These are phyloP conservation scores for Apus apus DNA, from an alignment of 2,113 vertebrate genomes.

Conservation along the genomic window DNA sequence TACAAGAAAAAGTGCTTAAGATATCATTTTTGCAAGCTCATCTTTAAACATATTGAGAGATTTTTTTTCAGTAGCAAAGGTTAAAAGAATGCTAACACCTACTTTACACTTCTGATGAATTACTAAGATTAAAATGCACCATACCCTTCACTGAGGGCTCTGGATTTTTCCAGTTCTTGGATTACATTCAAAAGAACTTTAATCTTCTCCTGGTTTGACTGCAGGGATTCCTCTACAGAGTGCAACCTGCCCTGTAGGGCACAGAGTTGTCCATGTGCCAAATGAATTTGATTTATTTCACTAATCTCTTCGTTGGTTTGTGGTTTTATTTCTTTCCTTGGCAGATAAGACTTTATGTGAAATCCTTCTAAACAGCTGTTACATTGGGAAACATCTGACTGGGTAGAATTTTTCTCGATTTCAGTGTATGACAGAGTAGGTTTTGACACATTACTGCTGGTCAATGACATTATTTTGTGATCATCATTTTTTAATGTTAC, in stretches of 20 bases:
- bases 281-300: constrained; percentile 68
- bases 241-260: constrained; percentile 88
- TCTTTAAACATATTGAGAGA: background rate
- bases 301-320: constrained; percentile 57
- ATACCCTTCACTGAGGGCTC: constrained; percentile 95
- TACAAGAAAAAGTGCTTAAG: background rate
- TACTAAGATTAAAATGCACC: constrained; percentile 42
- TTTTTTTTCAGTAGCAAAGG: background rate
- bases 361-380: constrained; percentile 61
- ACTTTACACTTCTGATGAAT: background rate
- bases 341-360: constrained; percentile 33
- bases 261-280: constrained; percentile 69
- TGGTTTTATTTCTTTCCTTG: constrained; percentile 58
- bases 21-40: background rate
- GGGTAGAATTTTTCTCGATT: background rate
- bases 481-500: background rate
- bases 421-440: background rate
- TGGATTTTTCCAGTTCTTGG: constrained; percentile 97
- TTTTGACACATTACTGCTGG: background rate
- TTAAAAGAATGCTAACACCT: background rate
- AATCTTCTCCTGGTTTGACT: constrained; percentile 98
- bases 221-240: constrained; percentile 91
- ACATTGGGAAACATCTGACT: constrained; percentile 30
- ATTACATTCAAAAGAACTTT: constrained; percentile 98
- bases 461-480: background rate